These are phyloP conservation scores for Eira barbara DNA, from an alignment of 2,113 vertebrate species.

Conservation along the genomic window DNA sequence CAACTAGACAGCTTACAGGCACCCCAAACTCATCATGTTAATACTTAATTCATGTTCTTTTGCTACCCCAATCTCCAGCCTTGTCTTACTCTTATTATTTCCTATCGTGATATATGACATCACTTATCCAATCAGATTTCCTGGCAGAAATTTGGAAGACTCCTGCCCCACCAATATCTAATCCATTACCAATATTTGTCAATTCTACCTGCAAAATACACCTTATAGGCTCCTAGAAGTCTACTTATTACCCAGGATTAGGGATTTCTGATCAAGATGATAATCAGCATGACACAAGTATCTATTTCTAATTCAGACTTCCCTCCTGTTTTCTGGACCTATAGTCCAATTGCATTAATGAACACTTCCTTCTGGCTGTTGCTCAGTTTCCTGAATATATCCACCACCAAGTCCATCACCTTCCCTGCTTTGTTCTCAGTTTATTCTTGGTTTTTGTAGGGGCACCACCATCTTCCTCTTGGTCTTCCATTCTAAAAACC, in stretches of 20 bases:
- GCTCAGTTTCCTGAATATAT: neutral
- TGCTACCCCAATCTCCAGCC: neutral
- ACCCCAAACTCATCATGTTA: neutral
- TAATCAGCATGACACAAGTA: neutral
- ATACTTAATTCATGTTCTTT: neutral
- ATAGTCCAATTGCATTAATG: neutral
- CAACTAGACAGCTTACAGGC: neutral
- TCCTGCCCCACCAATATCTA: neutral
- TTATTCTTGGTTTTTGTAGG: neutral
- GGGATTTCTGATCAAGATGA: neutral
- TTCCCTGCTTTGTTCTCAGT: neutral
- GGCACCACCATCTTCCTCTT: neutral
- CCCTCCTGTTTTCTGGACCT: neutral
- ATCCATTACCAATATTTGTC: neutral
- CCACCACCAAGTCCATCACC: neutral
- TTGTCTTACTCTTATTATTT: neutral
- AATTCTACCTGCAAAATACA: neutral
- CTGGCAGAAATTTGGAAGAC: neutral
- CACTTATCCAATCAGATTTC: neutral
- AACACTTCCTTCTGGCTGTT: neutral
- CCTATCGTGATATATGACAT: neutral
- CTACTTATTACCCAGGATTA: neutral
- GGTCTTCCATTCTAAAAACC: neutral
- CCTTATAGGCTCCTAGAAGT: neutral
- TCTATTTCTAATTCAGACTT: neutral